phyloP scores from a whole-genome alignment of 2,113 vertebrate genomes.

The Sinocyclocheilus rhinocerous region DNA sequence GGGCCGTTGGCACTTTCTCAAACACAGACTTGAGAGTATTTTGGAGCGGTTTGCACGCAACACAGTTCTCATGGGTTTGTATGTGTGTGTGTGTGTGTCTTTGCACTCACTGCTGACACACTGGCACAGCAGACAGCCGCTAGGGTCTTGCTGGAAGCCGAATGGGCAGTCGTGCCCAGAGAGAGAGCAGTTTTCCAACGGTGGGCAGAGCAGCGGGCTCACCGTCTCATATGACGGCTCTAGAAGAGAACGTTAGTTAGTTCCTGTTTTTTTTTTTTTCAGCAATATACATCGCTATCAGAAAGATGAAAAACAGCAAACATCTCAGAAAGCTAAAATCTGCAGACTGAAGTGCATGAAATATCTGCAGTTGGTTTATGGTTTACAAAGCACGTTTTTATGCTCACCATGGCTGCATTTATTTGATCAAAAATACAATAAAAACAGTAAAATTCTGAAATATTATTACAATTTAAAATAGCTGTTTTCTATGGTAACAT shows the following conservation, averaged over 20 bases:
- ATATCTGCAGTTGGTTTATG: too few relatives aligned
- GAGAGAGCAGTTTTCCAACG: slow-evolving; percentile 78
- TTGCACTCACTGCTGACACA: slow-evolving; percentile 77
- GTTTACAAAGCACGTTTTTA: too few relatives aligned
- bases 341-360: too few relatives aligned
- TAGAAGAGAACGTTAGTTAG: slow-evolving; percentile 45
- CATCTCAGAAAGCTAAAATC: too few relatives aligned
- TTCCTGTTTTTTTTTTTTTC: background rate
- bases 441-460: too few relatives aligned
- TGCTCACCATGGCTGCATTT: too few relatives aligned
- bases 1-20: background rate
- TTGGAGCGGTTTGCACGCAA: slow-evolving; percentile 17
- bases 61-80: slow-evolving; percentile 8
- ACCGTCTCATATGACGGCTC: slow-evolving; percentile 81
- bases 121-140: slow-evolving; percentile 80
- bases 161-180: slow-evolving; percentile 74
- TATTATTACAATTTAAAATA: too few relatives aligned
- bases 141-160: slow-evolving; percentile 77
- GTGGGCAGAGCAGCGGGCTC: slow-evolving; percentile 77
- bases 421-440: too few relatives aligned
- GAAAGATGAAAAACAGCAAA: background rate
- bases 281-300: background rate
- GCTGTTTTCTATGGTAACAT: too few relatives aligned
- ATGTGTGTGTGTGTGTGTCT: background rate
- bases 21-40: background rate